phyloP scores from a whole-genome alignment of 2,113 vertebrate species.

The Grus americana region DNA sequence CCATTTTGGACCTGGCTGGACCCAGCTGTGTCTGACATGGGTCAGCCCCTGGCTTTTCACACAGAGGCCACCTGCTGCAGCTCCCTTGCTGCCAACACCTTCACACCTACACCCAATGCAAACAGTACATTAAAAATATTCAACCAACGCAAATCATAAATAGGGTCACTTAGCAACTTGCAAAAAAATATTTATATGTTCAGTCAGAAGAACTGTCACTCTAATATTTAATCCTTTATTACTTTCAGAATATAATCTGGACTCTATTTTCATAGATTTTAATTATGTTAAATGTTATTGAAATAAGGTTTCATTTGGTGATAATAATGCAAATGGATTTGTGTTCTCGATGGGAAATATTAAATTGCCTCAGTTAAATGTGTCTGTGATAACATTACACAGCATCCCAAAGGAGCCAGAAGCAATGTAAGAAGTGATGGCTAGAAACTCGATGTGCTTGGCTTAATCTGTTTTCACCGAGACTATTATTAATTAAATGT shows the following conservation, averaged over 20 bases:
- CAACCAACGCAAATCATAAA: not conserved
- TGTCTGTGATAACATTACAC: conserved; percentile 9
- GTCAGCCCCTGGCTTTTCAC: not conserved
- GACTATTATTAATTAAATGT: conserved; percentile 22
- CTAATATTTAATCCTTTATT: not conserved
- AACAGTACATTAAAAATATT: not conserved
- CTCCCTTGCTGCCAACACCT: not conserved
- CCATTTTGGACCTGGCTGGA: not conserved
- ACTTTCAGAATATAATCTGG: not conserved
- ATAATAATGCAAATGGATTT: conserved; percentile 19
- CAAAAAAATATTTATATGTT: not conserved
- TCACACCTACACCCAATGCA: not conserved
- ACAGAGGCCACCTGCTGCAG: not conserved
- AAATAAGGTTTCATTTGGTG: not conserved
- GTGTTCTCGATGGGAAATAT: not conserved
- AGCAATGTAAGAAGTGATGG: not conserved
- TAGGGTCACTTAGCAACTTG: not conserved
- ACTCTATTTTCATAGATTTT: not conserved
- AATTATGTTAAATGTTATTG: not conserved
- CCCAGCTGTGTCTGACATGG: too few species aligned
- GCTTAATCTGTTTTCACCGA: not conserved
- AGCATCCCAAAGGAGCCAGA: not conserved
- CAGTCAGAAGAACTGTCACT: not conserved
- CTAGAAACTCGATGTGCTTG: not conserved
- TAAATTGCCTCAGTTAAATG: not conserved